These are phyloP conservation scores for Melanostigma gelatinosum DNA, from an alignment of 2,113 vertebrate genomes.

Conservation along the genomic window DNA sequence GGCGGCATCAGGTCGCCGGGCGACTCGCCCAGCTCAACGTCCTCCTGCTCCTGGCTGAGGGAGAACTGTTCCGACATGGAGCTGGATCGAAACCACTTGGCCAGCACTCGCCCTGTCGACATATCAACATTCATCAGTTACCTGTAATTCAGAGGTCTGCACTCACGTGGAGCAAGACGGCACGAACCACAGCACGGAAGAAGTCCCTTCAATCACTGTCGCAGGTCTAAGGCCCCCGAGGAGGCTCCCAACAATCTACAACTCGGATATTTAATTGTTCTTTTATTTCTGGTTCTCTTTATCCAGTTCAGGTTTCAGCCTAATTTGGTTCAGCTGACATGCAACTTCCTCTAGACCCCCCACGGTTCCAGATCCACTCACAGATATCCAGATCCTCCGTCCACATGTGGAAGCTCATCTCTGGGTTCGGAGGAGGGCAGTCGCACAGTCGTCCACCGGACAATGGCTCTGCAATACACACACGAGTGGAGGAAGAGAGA, in stretches of 20 bases:
- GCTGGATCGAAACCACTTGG: conserved; percentile 84
- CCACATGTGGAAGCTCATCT: conserved; percentile 94
- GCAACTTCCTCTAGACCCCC: conserved; percentile 37
- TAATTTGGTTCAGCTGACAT: conserved; percentile 11
- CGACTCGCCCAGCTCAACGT: conserved; percentile 84
- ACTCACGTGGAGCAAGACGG: not conserved
- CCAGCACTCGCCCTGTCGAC: conserved; percentile 88
- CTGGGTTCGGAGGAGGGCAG: conserved; percentile 88
- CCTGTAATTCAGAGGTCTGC: not conserved
- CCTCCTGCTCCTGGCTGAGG: conserved; percentile 80
- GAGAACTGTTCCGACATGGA: conserved; percentile 75
- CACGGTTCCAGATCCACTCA: conserved; percentile 66
- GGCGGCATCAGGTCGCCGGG: conserved; percentile 65
- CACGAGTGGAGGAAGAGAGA: conserved; percentile 37
- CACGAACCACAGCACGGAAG: not conserved
- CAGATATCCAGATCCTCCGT: conserved; percentile 87
- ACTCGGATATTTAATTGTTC: not conserved
- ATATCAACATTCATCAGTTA: not conserved
- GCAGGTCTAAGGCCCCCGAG: too few species aligned
- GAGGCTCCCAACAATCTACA: not conserved
- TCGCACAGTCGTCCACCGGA: conserved; percentile 66
- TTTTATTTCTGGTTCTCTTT: not conserved
- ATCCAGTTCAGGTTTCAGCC: not conserved
- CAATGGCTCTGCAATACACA: conserved; percentile 70
- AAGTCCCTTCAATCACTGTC: not conserved